phyloP scores from a whole-genome alignment of 2,888 invertebrate genomes.

The Ectropis crepuscularia region DNA sequence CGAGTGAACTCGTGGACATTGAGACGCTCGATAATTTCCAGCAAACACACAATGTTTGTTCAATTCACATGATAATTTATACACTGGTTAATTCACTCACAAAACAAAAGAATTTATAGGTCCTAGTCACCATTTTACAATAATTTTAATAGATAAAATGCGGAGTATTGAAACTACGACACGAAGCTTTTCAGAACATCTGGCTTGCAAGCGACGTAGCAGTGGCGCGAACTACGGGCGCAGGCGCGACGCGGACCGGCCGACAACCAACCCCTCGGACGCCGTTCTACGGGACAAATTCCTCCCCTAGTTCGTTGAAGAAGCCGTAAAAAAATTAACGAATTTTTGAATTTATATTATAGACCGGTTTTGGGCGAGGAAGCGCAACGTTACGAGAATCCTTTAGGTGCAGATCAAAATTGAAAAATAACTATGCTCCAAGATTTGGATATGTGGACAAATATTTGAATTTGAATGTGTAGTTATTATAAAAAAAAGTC shows the following conservation, averaged over 20 bases:
- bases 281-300: conserved; percentile 69
- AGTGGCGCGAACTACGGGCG: conserved; percentile 85
- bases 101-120: conserved; percentile 66
- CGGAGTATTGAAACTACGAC: conserved; percentile 76
- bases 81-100: conserved; percentile 73
- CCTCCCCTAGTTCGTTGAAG: conserved; percentile 72
- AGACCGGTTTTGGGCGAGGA: conserved; percentile 70
- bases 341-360: conserved; percentile 78
- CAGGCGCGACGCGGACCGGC: conserved; percentile 82
- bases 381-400: conserved; percentile 20
- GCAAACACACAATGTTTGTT: conserved; percentile 68
- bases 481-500: too few species aligned
- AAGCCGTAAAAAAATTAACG: conserved; percentile 83
- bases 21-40: conserved; percentile 79
- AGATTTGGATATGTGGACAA: too few species aligned
- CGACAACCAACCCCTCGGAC: conserved; percentile 79
- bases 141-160: conserved; percentile 69
- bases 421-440: too few species aligned
- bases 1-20: conserved; percentile 84
- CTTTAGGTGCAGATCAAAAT: not conserved
- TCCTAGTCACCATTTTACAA: conserved; percentile 78
- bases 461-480: too few species aligned
- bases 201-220: conserved; percentile 83
- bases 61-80: conserved; percentile 72
- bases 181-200: conserved; percentile 84